A percentile compares a stretch with the other conserved stretches of the same genome.
These are phyloP conservation scores for Acyrthosiphon pisum DNA, from an alignment of 1,140 invertebrate genomes.

Conservation along the genomic window DNA sequence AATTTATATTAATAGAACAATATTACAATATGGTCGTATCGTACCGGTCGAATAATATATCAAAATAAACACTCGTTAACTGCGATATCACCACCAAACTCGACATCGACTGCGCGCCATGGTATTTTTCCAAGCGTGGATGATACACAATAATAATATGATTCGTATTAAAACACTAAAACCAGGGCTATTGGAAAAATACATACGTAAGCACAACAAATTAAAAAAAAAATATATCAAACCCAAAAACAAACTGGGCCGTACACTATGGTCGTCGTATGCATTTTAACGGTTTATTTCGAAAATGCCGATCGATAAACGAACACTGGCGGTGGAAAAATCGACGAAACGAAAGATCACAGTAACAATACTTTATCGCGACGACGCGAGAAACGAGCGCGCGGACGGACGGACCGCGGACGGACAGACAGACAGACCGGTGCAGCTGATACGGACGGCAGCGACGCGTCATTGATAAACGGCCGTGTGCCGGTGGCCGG, in stretches of 20 bases:
- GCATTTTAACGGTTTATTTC: background rate
- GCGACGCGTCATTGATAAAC: slow-evolving; percentile 59
- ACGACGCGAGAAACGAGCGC: background rate
- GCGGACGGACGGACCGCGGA: background rate
- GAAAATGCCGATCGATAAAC: background rate
- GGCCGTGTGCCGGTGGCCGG: slow-evolving; percentile 55
- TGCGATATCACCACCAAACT: background rate
- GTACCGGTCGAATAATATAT: background rate
- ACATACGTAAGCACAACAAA: background rate
- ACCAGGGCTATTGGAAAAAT: background rate
- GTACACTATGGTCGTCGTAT: background rate
- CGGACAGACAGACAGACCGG: slow-evolving; percentile 40
- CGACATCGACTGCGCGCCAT: background rate
- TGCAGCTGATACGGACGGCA: slow-evolving; percentile 63
- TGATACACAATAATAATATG: too few relatives aligned
- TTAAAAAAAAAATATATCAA: background rate
- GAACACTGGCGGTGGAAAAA: background rate
- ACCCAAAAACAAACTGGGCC: background rate
- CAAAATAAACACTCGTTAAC: background rate
- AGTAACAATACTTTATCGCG: background rate
- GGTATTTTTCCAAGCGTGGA: background rate
- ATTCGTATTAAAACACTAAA: too few relatives aligned
- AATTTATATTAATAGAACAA: background rate
- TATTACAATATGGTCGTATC: background rate
- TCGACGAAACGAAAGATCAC: background rate